These are phyloP conservation scores for Premnoplex brunnescens DNA, from an alignment of 2,797 vertebrate species.

Conservation along the genomic window DNA sequence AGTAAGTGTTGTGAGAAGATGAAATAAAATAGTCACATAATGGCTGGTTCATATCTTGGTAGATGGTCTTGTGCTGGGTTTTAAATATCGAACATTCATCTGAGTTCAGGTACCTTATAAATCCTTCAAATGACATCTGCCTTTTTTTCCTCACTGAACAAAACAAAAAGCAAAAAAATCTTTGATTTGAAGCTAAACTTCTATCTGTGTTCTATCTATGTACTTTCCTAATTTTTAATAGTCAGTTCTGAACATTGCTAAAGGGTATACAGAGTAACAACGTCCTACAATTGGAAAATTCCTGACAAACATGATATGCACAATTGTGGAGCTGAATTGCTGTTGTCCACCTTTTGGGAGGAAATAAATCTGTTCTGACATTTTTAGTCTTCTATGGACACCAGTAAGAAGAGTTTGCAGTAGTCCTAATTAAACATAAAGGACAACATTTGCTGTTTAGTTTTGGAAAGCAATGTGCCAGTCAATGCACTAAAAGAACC, in stretches of 20 bases:
- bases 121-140: conserved; percentile 85
- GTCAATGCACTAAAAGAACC: neutral
- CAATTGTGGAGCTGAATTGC: neutral
- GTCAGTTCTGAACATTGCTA: neutral
- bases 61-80: conserved; percentile 70
- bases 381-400: neutral
- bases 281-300: neutral
- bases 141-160: conserved; percentile 73
- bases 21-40: conserved; percentile 88
- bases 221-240: neutral
- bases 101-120: conserved; percentile 84
- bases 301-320: neutral
- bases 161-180: conserved; percentile 2
- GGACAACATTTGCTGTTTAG: neutral
- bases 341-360: neutral
- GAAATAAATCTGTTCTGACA: neutral
- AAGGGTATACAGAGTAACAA: neutral
- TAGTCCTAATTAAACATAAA: neutral
- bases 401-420: neutral
- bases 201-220: neutral
- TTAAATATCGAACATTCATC: conserved; percentile 80
- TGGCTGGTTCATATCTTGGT: conserved; percentile 86
- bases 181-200: neutral
- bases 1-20: conserved; percentile 90
- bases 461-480: neutral